phyloP scores from a whole-genome alignment of 2,888 invertebrate species.

The Melitaea athalia region DNA sequence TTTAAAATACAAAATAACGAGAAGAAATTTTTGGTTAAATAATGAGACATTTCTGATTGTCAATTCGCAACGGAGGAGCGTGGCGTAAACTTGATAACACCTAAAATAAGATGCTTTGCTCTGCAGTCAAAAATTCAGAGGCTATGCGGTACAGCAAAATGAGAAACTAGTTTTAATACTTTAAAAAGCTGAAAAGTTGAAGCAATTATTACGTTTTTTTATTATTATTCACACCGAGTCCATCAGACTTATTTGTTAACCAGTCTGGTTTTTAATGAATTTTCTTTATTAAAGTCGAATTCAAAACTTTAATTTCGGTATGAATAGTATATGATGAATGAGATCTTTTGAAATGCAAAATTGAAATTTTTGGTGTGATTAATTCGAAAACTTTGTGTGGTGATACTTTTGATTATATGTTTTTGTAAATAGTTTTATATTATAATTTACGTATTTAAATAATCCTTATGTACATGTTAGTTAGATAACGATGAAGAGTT shows the following conservation, averaged over 20 bases:
- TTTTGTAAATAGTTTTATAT: background rate
- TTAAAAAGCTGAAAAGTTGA: constrained; percentile 7
- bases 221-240: constrained; percentile 23
- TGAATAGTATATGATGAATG: constrained; percentile 6
- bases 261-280: constrained; percentile 20
- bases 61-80: too few relatives aligned
- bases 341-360: constrained; percentile 4
- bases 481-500: too few relatives aligned
- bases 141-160: background rate
- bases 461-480: too few relatives aligned
- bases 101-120: too few relatives aligned
- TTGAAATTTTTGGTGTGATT: constrained; percentile 5
- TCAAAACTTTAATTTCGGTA: constrained; percentile 11
- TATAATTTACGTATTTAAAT: too few relatives aligned
- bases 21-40: too few relatives aligned
- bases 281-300: constrained; percentile 9
- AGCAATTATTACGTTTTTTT: constrained; percentile 18
- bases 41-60: too few relatives aligned
- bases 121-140: background rate
- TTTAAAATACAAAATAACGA: too few relatives aligned
- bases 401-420: background rate
- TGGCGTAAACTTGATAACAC: too few relatives aligned
- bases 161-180: background rate
- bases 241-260: constrained; percentile 6
- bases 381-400: background rate